A percentile compares a stretch with the other conserved stretches of the same genome.
These are phyloP conservation scores for Dreissena rostriformis DNA, from an alignment of 1,140 invertebrate species.

Conservation along the genomic window DNA sequence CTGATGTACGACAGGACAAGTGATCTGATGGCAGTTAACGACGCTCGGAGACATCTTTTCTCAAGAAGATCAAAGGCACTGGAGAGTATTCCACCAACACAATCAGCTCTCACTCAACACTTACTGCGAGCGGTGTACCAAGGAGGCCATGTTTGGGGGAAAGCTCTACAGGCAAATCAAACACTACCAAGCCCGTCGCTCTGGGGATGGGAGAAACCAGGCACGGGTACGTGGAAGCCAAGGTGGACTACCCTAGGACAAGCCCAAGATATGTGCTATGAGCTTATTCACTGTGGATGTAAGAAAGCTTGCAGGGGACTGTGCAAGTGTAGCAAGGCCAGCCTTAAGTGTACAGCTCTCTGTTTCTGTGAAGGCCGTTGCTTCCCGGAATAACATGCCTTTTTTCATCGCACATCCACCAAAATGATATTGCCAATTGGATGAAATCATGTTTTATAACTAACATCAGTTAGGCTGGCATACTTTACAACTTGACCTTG, in stretches of 20 bases:
- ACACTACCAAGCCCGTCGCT: constrained; percentile 1
- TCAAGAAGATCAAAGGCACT: not conserved
- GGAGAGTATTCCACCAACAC: not conserved
- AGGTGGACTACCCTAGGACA: constrained; percentile 13
- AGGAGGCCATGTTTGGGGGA: constrained; percentile 10
- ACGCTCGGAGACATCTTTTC: not conserved
- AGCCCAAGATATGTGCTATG: constrained; percentile 1
- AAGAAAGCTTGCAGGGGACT: not conserved
- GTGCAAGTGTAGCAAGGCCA: not conserved
- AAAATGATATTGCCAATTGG: too few species aligned
- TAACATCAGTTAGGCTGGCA: too few species aligned
- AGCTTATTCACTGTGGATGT: constrained; percentile 2
- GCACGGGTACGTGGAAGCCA: not conserved
- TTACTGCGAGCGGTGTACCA: not conserved
- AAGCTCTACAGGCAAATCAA: not conserved
- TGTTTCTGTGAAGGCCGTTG: constrained; percentile 2
- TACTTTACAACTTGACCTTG: too few species aligned
- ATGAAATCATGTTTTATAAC: too few species aligned
- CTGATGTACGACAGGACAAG: not conserved
- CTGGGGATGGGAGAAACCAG: constrained; percentile 2
- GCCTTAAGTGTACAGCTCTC: not conserved
- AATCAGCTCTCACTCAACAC: not conserved
- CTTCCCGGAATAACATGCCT: not conserved
- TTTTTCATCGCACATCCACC: too few species aligned
- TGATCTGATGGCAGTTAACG: not conserved